A percentile compares a stretch with the other conserved stretches of the same genome.
These are phyloP conservation scores for Mobula birostris DNA, from an alignment of 2,113 vertebrate species.

Conservation along the genomic window DNA sequence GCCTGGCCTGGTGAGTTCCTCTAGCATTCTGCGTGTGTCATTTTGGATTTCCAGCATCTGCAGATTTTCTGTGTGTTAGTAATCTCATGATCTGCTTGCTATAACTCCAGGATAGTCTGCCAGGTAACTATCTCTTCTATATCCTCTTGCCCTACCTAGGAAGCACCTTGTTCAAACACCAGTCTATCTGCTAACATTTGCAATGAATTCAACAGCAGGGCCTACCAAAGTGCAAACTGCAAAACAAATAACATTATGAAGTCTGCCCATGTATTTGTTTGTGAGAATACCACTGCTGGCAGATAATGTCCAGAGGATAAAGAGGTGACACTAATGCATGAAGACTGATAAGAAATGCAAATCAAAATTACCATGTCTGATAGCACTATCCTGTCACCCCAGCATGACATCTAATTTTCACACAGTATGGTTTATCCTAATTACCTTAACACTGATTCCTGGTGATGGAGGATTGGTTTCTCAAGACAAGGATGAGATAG, in stretches of 20 bases:
- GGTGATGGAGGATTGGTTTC: not conserved
- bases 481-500: slow-evolving; percentile 16
- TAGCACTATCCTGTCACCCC: slow-evolving; percentile 1
- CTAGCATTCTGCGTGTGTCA: no score
- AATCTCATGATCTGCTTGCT: not conserved
- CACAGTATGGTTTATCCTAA: slow-evolving; percentile 17
- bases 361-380: slow-evolving; percentile 30
- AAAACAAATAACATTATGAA: slow-evolving; percentile 13
- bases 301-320: not conserved
- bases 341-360: slow-evolving; percentile 28
- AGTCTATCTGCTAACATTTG: not conserved
- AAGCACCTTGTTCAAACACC: not conserved
- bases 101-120: no score
- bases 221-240: not conserved
- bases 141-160: not conserved
- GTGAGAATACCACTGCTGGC: not conserved
- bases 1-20: no score
- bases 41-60: no score
- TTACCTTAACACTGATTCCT: not conserved
- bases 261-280: slow-evolving; percentile 2
- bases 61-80: no score
- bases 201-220: not conserved
- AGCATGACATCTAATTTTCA: not conserved
- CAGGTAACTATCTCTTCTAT: slow-evolving; percentile 3
- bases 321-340: not conserved